Evolutionary conservation across 2,113 vertebrate genomes (phyloP).

Genomic region (Oxygymnocypris stewartii): DNA sequence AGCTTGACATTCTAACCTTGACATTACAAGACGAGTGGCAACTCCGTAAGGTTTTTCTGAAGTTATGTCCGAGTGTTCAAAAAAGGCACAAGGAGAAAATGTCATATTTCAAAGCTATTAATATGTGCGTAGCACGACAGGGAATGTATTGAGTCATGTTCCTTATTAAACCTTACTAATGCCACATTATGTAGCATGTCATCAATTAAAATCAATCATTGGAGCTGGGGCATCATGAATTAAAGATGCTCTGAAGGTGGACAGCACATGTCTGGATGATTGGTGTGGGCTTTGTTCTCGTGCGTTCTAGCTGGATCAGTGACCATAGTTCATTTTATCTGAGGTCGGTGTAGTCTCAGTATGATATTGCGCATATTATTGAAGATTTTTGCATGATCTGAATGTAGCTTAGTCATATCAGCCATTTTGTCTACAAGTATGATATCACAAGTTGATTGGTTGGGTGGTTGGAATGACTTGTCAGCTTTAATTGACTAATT

Average conservation of each 20-base stretch:
- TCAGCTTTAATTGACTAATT: background rate
- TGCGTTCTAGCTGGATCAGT: constrained; percentile 37
- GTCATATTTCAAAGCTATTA: constrained; percentile 70
- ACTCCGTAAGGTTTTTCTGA: constrained; percentile 19
- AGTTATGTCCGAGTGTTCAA: constrained; percentile 39
- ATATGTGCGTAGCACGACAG: constrained; percentile 56
- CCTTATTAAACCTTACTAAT: constrained; percentile 65
- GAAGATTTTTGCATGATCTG: background rate
- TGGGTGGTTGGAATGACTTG: background rate
- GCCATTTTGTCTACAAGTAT: background rate
- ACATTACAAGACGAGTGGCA: background rate
- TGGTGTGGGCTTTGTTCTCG: constrained; percentile 50
- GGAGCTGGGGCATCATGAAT: constrained; percentile 49
- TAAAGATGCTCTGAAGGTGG: constrained; percentile 50
- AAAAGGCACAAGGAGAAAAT: constrained; percentile 61
- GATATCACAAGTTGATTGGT: background rate
- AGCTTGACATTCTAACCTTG: constrained; percentile 14
- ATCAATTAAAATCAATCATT: constrained; percentile 67
- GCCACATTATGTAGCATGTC: constrained; percentile 59
- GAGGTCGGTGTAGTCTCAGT: constrained; percentile 39
- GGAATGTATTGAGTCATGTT: constrained; percentile 61
- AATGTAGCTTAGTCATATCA: background rate
- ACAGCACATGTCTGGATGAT: constrained; percentile 23
- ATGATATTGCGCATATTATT: constrained; percentile 1
- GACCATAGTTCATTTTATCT: constrained; percentile 55